Conservation (phyloP, 2,888 invertebrate species). For the Lepas anatifera region DNA sequence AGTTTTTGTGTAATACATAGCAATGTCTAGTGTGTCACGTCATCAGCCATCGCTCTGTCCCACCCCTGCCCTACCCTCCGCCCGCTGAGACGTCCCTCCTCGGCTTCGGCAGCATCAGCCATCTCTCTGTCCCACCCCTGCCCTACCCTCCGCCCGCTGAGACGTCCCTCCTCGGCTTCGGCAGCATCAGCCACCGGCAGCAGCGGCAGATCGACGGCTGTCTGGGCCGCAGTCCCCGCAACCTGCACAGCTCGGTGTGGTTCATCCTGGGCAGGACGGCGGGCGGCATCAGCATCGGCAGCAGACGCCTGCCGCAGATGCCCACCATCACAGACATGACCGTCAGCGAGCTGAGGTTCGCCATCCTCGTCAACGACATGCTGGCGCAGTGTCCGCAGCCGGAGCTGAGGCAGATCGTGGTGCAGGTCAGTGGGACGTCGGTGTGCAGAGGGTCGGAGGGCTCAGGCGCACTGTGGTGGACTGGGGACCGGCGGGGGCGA, state of each 20-base stretch:
- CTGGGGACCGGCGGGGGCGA: not conserved
- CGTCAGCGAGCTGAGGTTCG: conserved; percentile 89
- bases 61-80: too few species aligned
- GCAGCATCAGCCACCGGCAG: conserved; percentile 65
- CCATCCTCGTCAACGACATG: conserved; percentile 79
- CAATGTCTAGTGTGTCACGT: too few species aligned
- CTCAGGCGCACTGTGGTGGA: not conserved
- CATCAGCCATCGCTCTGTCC: too few species aligned
- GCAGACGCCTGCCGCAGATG: conserved; percentile 74
- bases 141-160: too few species aligned
- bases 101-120: too few species aligned
- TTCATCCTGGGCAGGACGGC: conserved; percentile 80
- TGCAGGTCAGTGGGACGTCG: conserved; percentile 40
- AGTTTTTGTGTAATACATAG: too few species aligned
- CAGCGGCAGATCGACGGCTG: conserved; percentile 88
- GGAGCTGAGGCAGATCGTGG: conserved; percentile 54
- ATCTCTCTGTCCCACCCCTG: too few species aligned
- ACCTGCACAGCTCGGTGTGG: conserved; percentile 85
- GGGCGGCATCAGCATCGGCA: conserved; percentile 75
- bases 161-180: too few species aligned
- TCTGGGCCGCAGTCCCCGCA: conserved; percentile 82
- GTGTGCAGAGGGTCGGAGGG: not conserved
- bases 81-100: too few species aligned
- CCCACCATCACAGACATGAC: conserved; percentile 95
- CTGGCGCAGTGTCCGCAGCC: conserved; percentile 50